These are phyloP conservation scores for Gymnorhina tibicen DNA, from an alignment of 2,113 vertebrate species.

Conservation along the genomic window DNA sequence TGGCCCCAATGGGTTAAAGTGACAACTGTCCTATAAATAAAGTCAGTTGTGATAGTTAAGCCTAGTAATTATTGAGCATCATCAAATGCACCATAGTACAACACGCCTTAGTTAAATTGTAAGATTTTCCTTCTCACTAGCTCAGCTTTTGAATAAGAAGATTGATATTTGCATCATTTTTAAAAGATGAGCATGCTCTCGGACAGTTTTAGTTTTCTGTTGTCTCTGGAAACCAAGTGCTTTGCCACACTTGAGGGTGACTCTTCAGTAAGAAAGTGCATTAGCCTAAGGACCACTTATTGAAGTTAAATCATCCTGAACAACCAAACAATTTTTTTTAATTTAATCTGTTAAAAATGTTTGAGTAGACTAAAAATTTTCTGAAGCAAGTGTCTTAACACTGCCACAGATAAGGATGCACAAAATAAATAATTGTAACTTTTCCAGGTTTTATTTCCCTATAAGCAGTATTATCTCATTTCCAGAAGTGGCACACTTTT, in stretches of 20 bases:
- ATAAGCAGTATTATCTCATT: neutral
- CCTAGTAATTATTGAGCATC: neutral
- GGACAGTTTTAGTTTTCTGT: neutral
- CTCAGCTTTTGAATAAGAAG: neutral
- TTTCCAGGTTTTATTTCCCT: neutral
- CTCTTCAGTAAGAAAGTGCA: neutral
- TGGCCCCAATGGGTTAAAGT: neutral
- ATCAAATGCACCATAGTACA: neutral
- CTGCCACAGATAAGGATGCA: neutral
- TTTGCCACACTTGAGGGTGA: neutral
- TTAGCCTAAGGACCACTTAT: neutral
- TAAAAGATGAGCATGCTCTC: fast-evolving
- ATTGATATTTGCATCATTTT: neutral
- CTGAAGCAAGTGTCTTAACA: neutral
- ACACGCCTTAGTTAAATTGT: neutral
- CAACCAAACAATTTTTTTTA: neutral
- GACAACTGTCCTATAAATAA: neutral
- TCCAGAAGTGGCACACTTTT: neutral
- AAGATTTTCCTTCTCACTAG: neutral
- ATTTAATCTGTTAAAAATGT: neutral
- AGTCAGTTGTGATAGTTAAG: neutral
- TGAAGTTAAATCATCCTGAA: neutral
- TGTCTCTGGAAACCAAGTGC: neutral
- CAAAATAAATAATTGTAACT: neutral
- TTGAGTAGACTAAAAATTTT: neutral